phyloP scores from a whole-genome alignment of 2,888 invertebrate genomes.

The Dasysyrphus tricinctus region DNA sequence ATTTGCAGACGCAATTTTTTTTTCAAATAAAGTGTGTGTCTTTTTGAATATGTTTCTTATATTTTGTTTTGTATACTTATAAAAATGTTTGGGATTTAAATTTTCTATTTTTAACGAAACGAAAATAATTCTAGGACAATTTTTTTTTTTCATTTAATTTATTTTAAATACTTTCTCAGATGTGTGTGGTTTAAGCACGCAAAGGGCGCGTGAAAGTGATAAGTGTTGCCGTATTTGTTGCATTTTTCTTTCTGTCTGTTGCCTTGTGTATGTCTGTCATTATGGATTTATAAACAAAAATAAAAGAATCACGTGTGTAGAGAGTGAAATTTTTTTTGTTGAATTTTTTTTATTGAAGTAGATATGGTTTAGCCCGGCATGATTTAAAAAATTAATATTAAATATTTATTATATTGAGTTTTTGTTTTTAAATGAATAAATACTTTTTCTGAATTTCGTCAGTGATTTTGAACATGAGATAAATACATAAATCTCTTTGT shows the following conservation, averaged over 20 bases:
- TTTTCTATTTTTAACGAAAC: constrained; percentile 16
- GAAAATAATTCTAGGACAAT: constrained; percentile 35
- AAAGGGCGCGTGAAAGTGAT: constrained; percentile 55
- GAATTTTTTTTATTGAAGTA: not conserved
- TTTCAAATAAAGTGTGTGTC: constrained; percentile 16
- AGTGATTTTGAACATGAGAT: not conserved
- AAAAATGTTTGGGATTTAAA: constrained; percentile 12
- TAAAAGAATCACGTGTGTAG: constrained; percentile 6
- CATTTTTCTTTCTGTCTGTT: not conserved
- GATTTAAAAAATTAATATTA: not conserved
- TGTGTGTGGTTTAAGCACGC: constrained; percentile 2
- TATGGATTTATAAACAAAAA: not conserved
- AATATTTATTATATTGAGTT: not conserved
- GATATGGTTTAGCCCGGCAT: not conserved
- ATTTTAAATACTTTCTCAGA: constrained; percentile 28
- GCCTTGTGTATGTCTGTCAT: not conserved
- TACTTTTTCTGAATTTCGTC: not conserved
- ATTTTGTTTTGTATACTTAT: not conserved
- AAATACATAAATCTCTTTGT: too few relatives aligned
- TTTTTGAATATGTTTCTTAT: not conserved
- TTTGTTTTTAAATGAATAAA: not conserved
- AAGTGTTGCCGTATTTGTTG: constrained; percentile 11
- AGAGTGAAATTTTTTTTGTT: not conserved
- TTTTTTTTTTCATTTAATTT: not conserved
- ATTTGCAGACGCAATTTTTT: constrained; percentile 1